Percentiles rank a stretch among this genome's conserved stretches.
These are phyloP conservation scores for Drosophila lacicola DNA, from an alignment of 2,888 invertebrate species.

Conservation along the genomic window DNA sequence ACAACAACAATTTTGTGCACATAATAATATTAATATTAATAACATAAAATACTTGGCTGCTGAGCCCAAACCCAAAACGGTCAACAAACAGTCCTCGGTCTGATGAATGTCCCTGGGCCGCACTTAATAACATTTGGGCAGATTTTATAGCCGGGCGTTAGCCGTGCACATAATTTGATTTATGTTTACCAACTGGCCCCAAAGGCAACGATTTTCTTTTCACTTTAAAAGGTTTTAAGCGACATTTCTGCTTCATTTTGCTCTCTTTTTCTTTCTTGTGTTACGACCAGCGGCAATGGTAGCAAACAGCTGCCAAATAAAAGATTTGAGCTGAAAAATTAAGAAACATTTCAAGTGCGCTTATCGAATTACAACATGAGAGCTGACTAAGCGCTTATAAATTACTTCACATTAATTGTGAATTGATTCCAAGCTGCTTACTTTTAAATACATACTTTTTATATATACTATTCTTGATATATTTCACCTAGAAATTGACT, in stretches of 20 bases:
- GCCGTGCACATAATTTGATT: conserved; percentile 71
- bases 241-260: not conserved
- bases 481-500: too few species aligned
- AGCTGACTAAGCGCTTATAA: conserved; percentile 11
- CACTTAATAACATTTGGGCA: conserved; percentile 71
- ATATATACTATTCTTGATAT: too few species aligned
- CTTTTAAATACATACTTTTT: too few species aligned
- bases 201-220: conserved; percentile 32
- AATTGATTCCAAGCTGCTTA: not conserved
- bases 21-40: conserved; percentile 78
- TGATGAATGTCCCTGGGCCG: conserved; percentile 65
- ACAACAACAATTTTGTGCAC: conserved; percentile 48
- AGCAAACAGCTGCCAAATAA: conserved; percentile 10
- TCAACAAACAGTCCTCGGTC: conserved; percentile 10
- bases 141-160: conserved; percentile 49
- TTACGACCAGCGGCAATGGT: conserved; percentile 11
- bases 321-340: conserved; percentile 23
- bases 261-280: not conserved
- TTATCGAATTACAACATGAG: not conserved
- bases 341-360: conserved; percentile 23
- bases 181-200: conserved; percentile 51
- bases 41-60: conserved; percentile 66
- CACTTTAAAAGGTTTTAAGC: conserved; percentile 51
- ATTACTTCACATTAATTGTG: not conserved
- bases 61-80: conserved; percentile 33